phyloP scores from a whole-genome alignment of 2,888 invertebrate species.

The Drosophila ustulata region DNA sequence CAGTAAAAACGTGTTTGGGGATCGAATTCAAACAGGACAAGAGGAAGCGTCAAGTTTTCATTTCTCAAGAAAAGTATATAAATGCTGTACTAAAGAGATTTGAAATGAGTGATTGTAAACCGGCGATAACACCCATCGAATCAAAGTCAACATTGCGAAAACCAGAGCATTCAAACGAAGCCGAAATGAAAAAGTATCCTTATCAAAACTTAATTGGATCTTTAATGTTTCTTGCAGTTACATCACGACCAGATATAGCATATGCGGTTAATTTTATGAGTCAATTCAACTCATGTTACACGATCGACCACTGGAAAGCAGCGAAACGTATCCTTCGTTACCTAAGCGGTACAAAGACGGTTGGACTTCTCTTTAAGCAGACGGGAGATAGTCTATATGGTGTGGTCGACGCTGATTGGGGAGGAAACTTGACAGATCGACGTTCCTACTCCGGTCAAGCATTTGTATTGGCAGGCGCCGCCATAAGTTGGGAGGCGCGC shows the following conservation, averaged over 20 bases:
- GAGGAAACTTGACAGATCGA: not conserved
- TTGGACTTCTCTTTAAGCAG: not conserved
- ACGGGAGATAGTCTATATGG: not conserved
- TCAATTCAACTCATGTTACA: not conserved
- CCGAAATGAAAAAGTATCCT: no score
- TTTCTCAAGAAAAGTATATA: not conserved
- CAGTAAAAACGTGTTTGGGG: conserved; percentile 4
- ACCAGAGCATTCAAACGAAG: not conserved
- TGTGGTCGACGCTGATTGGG: conserved; percentile 1
- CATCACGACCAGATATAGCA: no score
- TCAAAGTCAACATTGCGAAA: not conserved
- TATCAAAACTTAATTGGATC: no score
- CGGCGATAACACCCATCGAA: conserved; percentile 6
- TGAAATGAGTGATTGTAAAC: conserved; percentile 9
- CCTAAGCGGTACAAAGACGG: no score
- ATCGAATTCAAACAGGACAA: not conserved
- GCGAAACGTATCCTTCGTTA: not conserved
- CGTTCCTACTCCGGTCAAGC: not conserved
- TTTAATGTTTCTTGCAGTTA: no score
- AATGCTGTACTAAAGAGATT: conserved; percentile 5
- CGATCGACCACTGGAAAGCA: not conserved
- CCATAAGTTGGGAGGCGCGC: conserved; percentile 9
- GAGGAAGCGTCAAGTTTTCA: not conserved
- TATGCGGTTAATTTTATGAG: no score
- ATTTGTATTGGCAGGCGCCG: no score